These are phyloP conservation scores for Pteronotus mesoamericanus DNA, from an alignment of 2,797 vertebrate genomes.

Conservation along the genomic window DNA sequence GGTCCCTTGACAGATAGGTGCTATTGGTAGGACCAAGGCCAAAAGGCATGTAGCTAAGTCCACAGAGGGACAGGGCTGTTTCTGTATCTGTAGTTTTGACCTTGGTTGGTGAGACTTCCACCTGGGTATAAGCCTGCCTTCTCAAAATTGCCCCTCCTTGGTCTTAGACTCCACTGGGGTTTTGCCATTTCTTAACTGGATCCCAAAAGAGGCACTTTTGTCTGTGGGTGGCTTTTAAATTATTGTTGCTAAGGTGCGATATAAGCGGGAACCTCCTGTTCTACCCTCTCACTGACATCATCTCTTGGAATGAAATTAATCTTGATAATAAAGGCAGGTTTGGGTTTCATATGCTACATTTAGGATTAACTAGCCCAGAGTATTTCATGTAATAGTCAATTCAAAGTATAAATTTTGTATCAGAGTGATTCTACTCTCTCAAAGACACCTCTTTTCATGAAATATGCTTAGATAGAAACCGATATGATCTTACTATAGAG, in stretches of 20 bases:
- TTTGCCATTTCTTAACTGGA: background rate
- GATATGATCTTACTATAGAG: no score
- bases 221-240: background rate
- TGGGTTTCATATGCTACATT: background rate
- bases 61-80: background rate
- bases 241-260: background rate
- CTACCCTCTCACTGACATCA: background rate
- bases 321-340: background rate
- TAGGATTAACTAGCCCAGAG: background rate
- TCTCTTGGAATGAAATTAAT: background rate
- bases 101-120: background rate
- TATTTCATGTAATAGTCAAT: background rate
- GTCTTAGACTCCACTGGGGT: background rate
- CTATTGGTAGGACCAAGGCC: background rate
- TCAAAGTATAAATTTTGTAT: background rate
- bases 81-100: background rate
- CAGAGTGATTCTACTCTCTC: background rate
- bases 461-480: background rate
- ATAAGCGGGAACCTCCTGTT: background rate
- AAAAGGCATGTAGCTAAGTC: background rate
- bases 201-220: background rate
- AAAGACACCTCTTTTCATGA: background rate
- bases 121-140: background rate
- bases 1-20: background rate
- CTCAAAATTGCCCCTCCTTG: background rate